A percentile compares a stretch with the other conserved stretches of the same genome.
phyloP scores from a whole-genome alignment of 2,797 vertebrate species.

The Paratrypauchen microcephalus region DNA sequence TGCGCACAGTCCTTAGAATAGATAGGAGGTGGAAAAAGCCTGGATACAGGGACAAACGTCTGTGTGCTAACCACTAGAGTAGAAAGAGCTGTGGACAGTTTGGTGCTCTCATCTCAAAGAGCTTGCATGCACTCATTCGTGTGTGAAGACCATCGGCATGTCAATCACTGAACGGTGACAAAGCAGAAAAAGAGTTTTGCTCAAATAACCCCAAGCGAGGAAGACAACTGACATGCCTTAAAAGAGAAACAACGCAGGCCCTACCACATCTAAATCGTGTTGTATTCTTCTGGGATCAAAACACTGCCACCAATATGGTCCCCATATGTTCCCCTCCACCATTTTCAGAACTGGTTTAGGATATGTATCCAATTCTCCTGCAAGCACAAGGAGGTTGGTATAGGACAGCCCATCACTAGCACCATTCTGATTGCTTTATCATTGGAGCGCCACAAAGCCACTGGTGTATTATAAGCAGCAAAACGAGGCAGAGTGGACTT shows the following conservation, averaged over 20 bases:
- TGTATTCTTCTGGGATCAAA: slow-evolving; percentile 61
- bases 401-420: slow-evolving; percentile 53
- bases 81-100: slow-evolving; percentile 25
- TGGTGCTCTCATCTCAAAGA: slow-evolving; percentile 43
- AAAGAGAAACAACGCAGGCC: slow-evolving; percentile 70
- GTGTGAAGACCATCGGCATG: slow-evolving; percentile 63
- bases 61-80: slow-evolving; percentile 63
- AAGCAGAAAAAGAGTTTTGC: slow-evolving; percentile 53
- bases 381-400: slow-evolving; percentile 31
- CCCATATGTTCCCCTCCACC: slow-evolving; percentile 67
- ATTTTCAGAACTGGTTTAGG: slow-evolving; percentile 43
- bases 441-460: slow-evolving; percentile 11
- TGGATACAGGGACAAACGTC: slow-evolving; percentile 57
- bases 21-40: slow-evolving; percentile 58
- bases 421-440: slow-evolving; percentile 47
- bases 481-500: no score
- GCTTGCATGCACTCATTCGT: slow-evolving; percentile 54
- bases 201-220: slow-evolving; percentile 47
- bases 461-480: neutral
- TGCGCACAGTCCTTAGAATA: slow-evolving; percentile 63
- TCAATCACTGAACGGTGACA: slow-evolving; percentile 64
- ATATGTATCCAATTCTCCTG: slow-evolving; percentile 50
- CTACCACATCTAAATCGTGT: slow-evolving; percentile 73
- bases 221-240: slow-evolving; percentile 68
- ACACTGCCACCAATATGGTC: slow-evolving; percentile 70